phyloP scores from a whole-genome alignment of 2,797 vertebrate genomes.

The Choloepus didactylus region DNA sequence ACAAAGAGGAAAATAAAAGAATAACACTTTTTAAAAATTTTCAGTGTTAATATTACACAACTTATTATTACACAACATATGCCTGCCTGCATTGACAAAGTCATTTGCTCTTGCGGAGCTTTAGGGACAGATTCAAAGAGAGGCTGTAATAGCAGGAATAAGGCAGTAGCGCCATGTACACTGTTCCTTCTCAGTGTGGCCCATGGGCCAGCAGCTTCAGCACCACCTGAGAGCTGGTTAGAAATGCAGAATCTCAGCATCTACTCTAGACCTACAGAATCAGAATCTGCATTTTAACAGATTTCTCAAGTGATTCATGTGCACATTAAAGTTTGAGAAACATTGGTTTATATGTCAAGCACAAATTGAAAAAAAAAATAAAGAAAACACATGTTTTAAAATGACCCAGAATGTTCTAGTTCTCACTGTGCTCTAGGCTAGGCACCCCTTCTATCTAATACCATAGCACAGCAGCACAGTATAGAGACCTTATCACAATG shows the following conservation, averaged over 20 bases:
- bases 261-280: background rate
- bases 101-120: background rate
- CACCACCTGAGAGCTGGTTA: background rate
- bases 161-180: background rate
- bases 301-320: background rate
- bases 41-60: background rate
- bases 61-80: background rate
- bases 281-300: background rate
- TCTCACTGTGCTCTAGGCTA: background rate
- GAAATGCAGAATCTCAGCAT: background rate
- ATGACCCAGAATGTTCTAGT: background rate
- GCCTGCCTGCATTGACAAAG: background rate
- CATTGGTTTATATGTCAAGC: background rate
- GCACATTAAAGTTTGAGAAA: background rate
- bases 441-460: background rate
- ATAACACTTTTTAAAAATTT: background rate
- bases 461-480: background rate
- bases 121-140: background rate
- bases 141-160: background rate
- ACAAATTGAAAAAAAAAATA: background rate
- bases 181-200: background rate
- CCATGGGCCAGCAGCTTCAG: background rate
- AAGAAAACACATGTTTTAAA: background rate
- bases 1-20: slow-evolving; percentile 33
- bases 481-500: background rate